These are phyloP conservation scores for Bryconaethiops microstoma DNA, from an alignment of 2,797 vertebrate species.

Conservation along the genomic window DNA sequence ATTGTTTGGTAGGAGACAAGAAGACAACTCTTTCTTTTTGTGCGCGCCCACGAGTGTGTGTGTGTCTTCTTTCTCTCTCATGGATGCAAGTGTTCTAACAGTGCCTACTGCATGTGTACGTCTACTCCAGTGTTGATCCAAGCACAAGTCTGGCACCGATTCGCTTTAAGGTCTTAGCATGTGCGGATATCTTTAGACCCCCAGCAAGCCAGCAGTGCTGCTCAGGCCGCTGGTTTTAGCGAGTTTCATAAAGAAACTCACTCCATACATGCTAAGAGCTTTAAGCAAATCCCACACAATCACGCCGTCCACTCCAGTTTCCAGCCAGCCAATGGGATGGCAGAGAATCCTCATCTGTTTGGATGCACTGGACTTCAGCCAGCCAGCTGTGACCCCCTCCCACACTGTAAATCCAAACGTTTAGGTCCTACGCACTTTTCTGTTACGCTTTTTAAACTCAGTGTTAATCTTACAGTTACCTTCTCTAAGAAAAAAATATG, in stretches of 20 bases:
- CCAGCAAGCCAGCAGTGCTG: neutral
- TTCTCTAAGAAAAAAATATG: no score
- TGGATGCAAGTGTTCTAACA: conserved; percentile 49
- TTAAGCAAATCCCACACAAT: conserved; percentile 40
- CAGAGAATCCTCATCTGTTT: conserved; percentile 40
- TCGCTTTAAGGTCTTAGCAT: conserved; percentile 43
- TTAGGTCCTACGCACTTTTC: neutral
- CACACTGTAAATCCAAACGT: neutral
- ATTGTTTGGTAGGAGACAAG: conserved; percentile 39
- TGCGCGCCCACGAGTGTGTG: conserved; percentile 35
- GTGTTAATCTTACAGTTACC: no score
- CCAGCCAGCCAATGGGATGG: conserved; percentile 58
- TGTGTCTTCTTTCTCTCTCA: conserved; percentile 26
- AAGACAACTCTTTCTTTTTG: conserved; percentile 17
- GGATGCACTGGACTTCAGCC: conserved; percentile 54
- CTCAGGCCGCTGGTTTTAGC: neutral
- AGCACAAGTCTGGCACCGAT: conserved; percentile 51
- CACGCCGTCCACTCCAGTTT: conserved; percentile 37
- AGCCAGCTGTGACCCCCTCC: conserved; percentile 20
- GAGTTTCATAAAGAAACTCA: conserved; percentile 30
- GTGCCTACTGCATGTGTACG: conserved; percentile 55
- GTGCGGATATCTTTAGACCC: conserved; percentile 13
- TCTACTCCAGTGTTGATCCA: conserved; percentile 49
- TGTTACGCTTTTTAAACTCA: neutral
- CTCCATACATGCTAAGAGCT: conserved; percentile 42